Base-by-base conservation (phyloP, 2,797 vertebrate species). In the Melanotaenia trifasciata region DNA sequence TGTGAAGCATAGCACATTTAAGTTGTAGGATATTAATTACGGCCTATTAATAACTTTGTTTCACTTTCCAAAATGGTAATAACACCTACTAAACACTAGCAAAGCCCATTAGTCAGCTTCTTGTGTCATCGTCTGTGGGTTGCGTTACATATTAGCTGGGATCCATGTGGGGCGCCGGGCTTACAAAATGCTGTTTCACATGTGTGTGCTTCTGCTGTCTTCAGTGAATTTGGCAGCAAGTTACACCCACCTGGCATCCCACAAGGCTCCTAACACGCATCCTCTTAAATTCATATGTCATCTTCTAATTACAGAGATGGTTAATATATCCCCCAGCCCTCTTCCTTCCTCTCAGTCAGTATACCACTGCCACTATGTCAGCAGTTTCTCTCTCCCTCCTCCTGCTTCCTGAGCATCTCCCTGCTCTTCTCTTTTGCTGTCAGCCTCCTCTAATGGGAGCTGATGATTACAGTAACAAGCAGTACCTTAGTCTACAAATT, bases 391-490 rank as follows among this genome's bases (percentile, higher is more conserved):
- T 18, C 38, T 20, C 24, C 67, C 28, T 43, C 51, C 67, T 71
- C 63, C 53, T 67, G 22, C 30, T 24, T 24, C 43, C 43, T 16
- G 58, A 70, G 73, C 61, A 30, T 76, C 36, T 51, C 67, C 18
- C 24, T 16, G 0, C 79, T 69, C 64, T 32, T 43, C 77, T 59
- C 57, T 58, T 67, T 43, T 56, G 16, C 30, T 59, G 40, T 72
- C 69, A 67, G 14, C 64, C 62, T 81, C 64, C 81, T 77, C 77
- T 11, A 32, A 87, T 58, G 67, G 85, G 67, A 83, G 81, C 81
- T 64, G 59, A 81, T 90, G 90, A 94, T 94, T 93, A 93, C 81
- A 84, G 83, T 80, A 76, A 72, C 63, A 78, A 80, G 79, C 75
- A 35, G 62, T 57, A 76, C 75, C 78, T 58, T 36, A 24, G 58